Percentiles rank a stretch among this genome's conserved stretches.
Conservation (phyloP, 2,113 vertebrate species). For the Takifugu flavidus region DNA sequence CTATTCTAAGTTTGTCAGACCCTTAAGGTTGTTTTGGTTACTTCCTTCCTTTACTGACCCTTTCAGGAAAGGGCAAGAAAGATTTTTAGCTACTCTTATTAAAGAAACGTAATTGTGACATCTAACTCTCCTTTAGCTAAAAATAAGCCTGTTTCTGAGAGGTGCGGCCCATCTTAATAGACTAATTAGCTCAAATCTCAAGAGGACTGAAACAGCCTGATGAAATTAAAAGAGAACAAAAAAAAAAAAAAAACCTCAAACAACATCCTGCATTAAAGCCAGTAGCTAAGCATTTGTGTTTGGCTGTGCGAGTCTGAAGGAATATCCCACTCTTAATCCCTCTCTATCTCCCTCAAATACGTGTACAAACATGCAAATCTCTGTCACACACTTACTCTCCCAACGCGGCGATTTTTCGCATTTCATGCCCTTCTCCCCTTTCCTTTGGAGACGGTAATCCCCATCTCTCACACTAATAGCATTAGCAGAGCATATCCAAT, state of each 20-base stretch:
- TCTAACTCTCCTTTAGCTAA: conserved; percentile 37
- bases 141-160: conserved; percentile 44
- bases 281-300: conserved; percentile 24
- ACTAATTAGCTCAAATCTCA: conserved; percentile 63
- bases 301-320: conserved; percentile 15
- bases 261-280: conserved; percentile 41
- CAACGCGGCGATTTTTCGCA: conserved; percentile 44
- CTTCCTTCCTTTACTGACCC: too few relatives aligned
- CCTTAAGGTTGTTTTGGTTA: too few relatives aligned
- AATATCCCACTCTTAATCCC: conserved; percentile 21
- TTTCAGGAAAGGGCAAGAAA: background rate
- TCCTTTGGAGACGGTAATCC: conserved; percentile 67
- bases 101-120: conserved; percentile 8
- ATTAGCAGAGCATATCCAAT: conserved; percentile 72
- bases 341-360: conserved; percentile 15
- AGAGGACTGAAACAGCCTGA: conserved; percentile 43
- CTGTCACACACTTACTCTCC: conserved; percentile 28
- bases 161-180: conserved; percentile 46
- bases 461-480: conserved; percentile 61
- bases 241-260: conserved; percentile 37
- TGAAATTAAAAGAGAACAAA: conserved; percentile 22
- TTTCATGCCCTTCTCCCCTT: conserved; percentile 52
- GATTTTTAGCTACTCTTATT: conserved; percentile 19
- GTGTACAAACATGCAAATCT: conserved; percentile 50
- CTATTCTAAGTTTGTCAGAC: too few relatives aligned